phyloP scores from a whole-genome alignment of 2,797 vertebrate genomes.

The Apogon hyalosoma region DNA sequence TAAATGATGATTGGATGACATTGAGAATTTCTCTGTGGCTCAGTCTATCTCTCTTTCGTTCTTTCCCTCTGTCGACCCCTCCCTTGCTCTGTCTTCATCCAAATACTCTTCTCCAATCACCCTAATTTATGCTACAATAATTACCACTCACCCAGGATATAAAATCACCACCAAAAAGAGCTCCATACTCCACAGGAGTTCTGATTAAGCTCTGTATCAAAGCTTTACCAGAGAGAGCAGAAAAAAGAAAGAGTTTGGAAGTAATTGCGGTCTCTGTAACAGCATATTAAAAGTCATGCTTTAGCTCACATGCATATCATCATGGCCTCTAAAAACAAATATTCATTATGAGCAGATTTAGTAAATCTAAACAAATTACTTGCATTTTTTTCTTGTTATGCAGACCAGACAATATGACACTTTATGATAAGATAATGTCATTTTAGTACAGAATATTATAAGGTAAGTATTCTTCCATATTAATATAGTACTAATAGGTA shows the following conservation, averaged over 20 bases:
- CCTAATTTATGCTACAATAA: constrained; percentile 86
- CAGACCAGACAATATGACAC: no score
- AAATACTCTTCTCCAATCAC: constrained; percentile 76
- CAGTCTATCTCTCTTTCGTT: constrained; percentile 50
- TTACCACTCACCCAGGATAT: constrained; percentile 80
- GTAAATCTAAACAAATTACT: no score
- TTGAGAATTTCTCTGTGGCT: constrained; percentile 72
- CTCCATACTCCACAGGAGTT: constrained; percentile 74
- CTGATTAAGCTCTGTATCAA: constrained; percentile 80
- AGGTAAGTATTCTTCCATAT: no score
- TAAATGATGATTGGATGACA: constrained; percentile 76
- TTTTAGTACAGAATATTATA: no score
- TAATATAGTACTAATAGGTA: no score
- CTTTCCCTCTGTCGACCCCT: constrained; percentile 56
- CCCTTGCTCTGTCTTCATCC: constrained; percentile 61
- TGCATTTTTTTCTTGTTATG: no score
- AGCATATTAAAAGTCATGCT: constrained; percentile 69
- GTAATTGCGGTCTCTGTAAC: constrained; percentile 73
- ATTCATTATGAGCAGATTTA: constrained; percentile 17
- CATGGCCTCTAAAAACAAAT: constrained; percentile 4
- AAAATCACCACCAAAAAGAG: constrained; percentile 74
- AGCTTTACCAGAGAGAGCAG: constrained; percentile 65
- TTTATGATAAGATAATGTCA: no score
- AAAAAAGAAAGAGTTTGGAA: constrained; percentile 56
- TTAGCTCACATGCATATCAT: constrained; percentile 51